Conservation (phyloP, 2,888 invertebrate species). For the Prenolepis imparis region DNA sequence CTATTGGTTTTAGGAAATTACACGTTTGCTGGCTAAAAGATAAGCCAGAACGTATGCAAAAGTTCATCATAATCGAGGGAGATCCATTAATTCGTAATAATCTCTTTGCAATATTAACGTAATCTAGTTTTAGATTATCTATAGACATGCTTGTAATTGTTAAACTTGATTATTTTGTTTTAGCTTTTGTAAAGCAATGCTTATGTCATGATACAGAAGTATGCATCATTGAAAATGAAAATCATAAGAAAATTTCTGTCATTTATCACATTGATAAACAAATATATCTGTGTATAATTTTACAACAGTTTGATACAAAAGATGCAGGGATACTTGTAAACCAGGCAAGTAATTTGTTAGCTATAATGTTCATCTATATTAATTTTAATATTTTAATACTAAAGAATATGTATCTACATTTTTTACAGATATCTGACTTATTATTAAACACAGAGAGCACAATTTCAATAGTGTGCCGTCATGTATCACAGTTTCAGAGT, state of each 20-base stretch:
- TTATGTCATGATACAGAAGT: conserved; percentile 72
- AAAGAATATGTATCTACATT: conserved; percentile 37
- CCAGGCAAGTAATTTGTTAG: conserved; percentile 67
- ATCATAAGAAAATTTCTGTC: conserved; percentile 73
- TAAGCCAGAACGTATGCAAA: conserved; percentile 76
- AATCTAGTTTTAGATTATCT: background rate
- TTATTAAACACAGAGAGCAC: conserved; percentile 74
- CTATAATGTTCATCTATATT: background rate
- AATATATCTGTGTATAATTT: conserved; percentile 77
- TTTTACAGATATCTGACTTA: conserved; percentile 78
- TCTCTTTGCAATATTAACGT: background rate
- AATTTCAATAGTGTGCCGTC: conserved; percentile 77
- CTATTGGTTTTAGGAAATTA: conserved; percentile 75
- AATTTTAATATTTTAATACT: background rate
- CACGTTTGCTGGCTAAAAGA: conserved; percentile 78
- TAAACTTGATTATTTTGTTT: conserved; percentile 43
- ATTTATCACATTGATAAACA: conserved; percentile 77
- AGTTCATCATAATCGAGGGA: conserved; percentile 80
- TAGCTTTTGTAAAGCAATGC: conserved; percentile 76
- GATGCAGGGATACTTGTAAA: conserved; percentile 80
- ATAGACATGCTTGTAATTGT: conserved; percentile 7
- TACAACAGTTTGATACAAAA: conserved; percentile 77
- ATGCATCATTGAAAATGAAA: conserved; percentile 75
- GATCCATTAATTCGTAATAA: conserved; percentile 78
- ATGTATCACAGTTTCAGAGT: conserved; percentile 79